Evolutionary conservation across 92 coral and sea anemone species (phyloP), one percentile per base, ranked within the genome.

Genomic region (Zoanthus gigantus): DNA sequence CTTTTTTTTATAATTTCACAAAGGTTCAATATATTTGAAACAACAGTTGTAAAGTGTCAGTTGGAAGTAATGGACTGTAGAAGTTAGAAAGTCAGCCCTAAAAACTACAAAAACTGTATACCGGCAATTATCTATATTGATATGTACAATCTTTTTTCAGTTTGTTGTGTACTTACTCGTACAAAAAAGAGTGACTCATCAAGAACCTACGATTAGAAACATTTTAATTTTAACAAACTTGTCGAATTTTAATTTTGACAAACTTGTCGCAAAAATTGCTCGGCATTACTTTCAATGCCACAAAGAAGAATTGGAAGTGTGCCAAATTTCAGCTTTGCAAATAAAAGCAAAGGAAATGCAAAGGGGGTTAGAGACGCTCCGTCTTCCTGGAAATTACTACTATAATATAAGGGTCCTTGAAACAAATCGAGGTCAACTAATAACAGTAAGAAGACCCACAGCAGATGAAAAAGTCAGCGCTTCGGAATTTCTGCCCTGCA

Each of bases 341-440:
- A 9, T 7, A 10, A 34, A 31, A 31, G 74, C 76, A 1, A 0
- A 1, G 5, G 83, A 74, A 9, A 29, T 83, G 34, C 60, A 86
- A 45, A 71, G 18, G 46, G 72, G n/a, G 16, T 4, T 46, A 34
- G 72, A 74, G 29, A 74, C 48, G 71, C 14, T 86, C 34, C 17
- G 89, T 29, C 56, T 68, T 1, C 48, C 5, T 6, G 83, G 89
- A 17, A 75, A 86, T 30, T 86, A 31, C 65, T 83, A 75, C 72
- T 83, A 86, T 45, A 86, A 86, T 44, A 30, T 74, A 30, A 58
- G 69, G 23, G 89, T 86, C 53, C 30, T 56, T 18, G 53, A 31
- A 6, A 75, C 52, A 23, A 79, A 79, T 8, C 10, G 15, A 10
- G 83, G 89, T 30, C 57, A 86, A 37, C 57, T 63, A 0, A 8